Base-by-base conservation (phyloP, 92 coral and sea anemone species). In the Desmophyllum pertusum region DNA sequence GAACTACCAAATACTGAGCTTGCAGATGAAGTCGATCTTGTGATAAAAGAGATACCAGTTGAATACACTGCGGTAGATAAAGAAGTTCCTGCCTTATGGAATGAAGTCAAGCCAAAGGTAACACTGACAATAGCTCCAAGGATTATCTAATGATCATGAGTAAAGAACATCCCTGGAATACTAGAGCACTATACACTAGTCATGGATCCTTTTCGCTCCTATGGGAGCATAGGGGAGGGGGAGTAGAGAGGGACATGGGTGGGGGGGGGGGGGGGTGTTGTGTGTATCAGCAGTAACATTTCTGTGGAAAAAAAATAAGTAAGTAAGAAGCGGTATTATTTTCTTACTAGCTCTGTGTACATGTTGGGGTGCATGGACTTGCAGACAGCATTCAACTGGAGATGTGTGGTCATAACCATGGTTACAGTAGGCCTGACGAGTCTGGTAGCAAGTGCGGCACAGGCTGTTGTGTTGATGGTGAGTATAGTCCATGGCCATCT, bases 21-120 rank as follows among this genome's bases (percentile, higher is more conserved):
- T 70, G 91, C 76, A 23, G 70, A 93, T 4, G 72, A 77, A 50
- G 90, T 92, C 33, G 79, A 93, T 66, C 68, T 96, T 50, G 87
- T 92, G 39, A 92, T 94, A 74, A 91, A 94, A 31, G 98, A 96
- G 50, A 92, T 96, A 27, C 94, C 99, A 38, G 99, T 96, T 35
- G 85, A 88, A 48, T 96, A 96, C 73, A 76, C 75, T 46, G 88
- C 86, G 55, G 98, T 94, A 18, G 79, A 88, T 45, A 74, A 91
- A 27, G 43, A 92, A 53, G 86, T 94, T 46, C 97, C 99, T 36
- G 61, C 39, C 9, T 52, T 96, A 68, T 96, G 99, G 99, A 71
- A 92, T 65, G 89, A 94, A 30, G 64, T 89, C 80, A 89, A 81
- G 80, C 99, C 99, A 2, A 87, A 94, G 98, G 99, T 85, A 27